Percentiles rank a stretch among this genome's conserved stretches.
phyloP scores from a whole-genome alignment of 2,888 invertebrate genomes.

The Chironomus riparius region DNA sequence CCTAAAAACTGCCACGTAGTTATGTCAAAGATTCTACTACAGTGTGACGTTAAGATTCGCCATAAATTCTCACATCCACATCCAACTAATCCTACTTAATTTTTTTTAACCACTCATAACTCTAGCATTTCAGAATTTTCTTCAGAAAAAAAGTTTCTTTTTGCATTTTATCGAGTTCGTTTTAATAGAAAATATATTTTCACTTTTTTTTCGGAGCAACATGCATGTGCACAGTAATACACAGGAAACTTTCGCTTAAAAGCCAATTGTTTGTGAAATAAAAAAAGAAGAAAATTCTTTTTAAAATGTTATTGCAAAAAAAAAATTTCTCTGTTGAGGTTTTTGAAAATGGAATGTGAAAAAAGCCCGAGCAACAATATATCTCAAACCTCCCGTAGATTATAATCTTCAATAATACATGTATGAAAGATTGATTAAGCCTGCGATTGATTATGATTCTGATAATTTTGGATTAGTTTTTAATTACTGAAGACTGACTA shows the following conservation, averaged over 20 bases:
- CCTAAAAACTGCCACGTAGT: no score
- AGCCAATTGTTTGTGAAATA: slow-evolving; percentile 22
- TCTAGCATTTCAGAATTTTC: background rate
- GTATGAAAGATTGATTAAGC: no score
- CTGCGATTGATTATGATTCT: no score
- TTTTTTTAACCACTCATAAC: background rate
- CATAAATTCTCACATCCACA: background rate
- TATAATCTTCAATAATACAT: no score
- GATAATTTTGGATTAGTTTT: no score
- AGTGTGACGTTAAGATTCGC: no score
- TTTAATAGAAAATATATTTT: background rate
- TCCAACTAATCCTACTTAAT: background rate
- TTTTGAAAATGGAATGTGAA: background rate
- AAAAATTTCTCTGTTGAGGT: background rate
- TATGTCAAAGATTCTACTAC: no score
- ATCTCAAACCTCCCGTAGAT: no score
- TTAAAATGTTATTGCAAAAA: background rate
- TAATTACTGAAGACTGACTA: no score
- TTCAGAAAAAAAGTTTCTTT: background rate
- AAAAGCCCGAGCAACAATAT: no score
- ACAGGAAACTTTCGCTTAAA: background rate
- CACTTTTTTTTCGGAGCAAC: background rate
- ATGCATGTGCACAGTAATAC: background rate
- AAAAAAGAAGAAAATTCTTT: background rate
- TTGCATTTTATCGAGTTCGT: background rate